Percentiles rank a stretch among this genome's conserved stretches.
Conservation (phyloP, 2,797 vertebrate species). For the Poecile montanus region DNA sequence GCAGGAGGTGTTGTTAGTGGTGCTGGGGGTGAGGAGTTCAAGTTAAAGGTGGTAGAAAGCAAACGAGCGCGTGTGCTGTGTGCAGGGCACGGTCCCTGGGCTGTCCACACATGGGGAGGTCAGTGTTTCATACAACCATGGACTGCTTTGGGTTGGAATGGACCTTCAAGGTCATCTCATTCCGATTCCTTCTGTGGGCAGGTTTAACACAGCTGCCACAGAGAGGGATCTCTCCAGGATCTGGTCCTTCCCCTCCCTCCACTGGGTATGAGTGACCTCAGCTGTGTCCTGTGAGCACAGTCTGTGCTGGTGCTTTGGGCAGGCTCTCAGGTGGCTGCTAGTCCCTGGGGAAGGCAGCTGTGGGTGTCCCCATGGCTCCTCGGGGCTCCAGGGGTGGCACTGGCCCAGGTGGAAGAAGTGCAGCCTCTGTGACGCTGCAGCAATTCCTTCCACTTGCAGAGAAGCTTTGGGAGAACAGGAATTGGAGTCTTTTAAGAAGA, state of each 20-base stretch:
- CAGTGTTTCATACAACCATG: not conserved
- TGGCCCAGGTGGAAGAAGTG: not conserved
- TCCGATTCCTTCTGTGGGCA: fast-evolving
- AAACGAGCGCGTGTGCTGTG: fast-evolving
- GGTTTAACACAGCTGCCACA: not conserved
- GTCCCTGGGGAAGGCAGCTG: fast-evolving
- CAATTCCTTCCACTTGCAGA: not conserved
- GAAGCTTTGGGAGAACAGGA: not conserved
- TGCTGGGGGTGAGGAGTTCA: not conserved
- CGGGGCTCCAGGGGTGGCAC: not conserved
- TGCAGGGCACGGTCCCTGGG: fast-evolving
- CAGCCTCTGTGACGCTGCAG: not conserved
- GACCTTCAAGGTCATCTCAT: not conserved
- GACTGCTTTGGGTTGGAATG: fast-evolving
- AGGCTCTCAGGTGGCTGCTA: not conserved
- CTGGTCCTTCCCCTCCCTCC: not conserved
- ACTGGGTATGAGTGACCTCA: fast-evolving
- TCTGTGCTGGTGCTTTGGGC: not conserved
- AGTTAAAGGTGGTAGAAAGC: not conserved
- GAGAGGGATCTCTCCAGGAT: not conserved
- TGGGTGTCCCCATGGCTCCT: not conserved
- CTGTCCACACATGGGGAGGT: fast-evolving
- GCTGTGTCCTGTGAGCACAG: fast-evolving
- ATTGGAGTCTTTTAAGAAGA: not conserved
- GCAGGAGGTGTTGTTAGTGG: fast-evolving